Base-by-base conservation (phyloP, 2,888 invertebrate genomes). In the Chymomyza caudatula region DNA sequence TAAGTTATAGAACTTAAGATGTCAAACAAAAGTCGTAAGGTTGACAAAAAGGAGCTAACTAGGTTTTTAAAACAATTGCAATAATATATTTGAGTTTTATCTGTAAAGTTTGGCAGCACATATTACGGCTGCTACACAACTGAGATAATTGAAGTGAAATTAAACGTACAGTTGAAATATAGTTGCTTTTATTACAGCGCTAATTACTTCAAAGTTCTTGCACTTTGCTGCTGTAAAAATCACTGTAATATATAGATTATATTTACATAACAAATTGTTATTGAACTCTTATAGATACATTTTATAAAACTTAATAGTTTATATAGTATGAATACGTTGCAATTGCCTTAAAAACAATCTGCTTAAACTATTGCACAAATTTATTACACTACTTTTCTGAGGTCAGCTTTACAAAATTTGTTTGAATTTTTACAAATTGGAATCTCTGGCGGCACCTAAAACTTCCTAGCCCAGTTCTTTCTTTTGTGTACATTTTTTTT, bases 321-420 rank as follows among this genome's bases (percentile, higher is more conserved):
- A 37, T 37, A 11, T 8, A 2, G 2, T 37, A 37, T 11, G 23
- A 11, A 22, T 23, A 44, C n/a, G n/a, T 47, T 58, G 47, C 43
- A 44, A 43, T 44, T 47, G 47, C 22, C 58, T 58, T 58, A 17
- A 58, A n/a, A 47, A 47, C 47, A 8, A 47, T n/a, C 47, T 19
- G 19, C 47, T 17, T 47, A 47, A 19, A 60, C 65, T 44, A 44
- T 5, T 29, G 22, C 17, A 60, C 17, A 44, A 15, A 43, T 20
- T 63, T 25, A 29, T 61, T 20, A 60, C 71, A 69, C 8, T 37
- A 65, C 60, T 71, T 67, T 65, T 29, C 5, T 17, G 58, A 49
- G 60, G 73, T 77, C 78, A 81, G 74, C 74, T 77, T 60, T 60
- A 84, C 74, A 84, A 70, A 66, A 66, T 67, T 60, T 71, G 77